Conservation (phyloP, 2,113 vertebrate genomes). For the Riparia riparia region DNA sequence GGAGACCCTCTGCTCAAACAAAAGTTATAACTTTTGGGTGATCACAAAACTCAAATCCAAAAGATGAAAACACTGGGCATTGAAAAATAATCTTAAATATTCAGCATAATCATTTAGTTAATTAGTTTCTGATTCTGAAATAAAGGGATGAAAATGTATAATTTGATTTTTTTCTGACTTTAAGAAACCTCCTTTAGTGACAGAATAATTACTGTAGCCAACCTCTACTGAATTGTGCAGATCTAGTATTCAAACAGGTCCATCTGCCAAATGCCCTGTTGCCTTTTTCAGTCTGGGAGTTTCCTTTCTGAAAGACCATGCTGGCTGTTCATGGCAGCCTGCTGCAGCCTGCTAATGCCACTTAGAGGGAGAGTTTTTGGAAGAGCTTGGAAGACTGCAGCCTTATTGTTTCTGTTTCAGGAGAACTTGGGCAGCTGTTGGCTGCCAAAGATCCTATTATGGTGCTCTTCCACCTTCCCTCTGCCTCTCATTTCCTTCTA, state of each 20-base stretch:
- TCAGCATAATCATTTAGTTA: neutral
- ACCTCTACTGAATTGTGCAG: neutral
- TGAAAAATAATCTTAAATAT: neutral
- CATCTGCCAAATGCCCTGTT: slow-evolving; percentile 47
- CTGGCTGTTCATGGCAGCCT: neutral
- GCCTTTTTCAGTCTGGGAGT: slow-evolving; percentile 48
- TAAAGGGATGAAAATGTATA: neutral
- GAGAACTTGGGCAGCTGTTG: slow-evolving; percentile 47
- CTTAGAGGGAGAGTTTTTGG: slow-evolving; percentile 53
- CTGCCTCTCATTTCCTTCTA: slow-evolving; percentile 42
- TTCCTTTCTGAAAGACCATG: slow-evolving; percentile 49
- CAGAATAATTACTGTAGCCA: neutral
- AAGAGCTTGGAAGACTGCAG: neutral
- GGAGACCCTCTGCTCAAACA: slow-evolving; percentile 10
- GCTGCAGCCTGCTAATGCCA: slow-evolving; percentile 37
- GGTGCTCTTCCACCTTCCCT: slow-evolving; percentile 56
- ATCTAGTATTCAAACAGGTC: slow-evolving; percentile 14
- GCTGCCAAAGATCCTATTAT: slow-evolving; percentile 60
- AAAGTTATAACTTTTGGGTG: neutral
- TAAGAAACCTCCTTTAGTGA: neutral
- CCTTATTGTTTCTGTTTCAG: slow-evolving; percentile 64
- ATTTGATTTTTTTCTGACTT: neutral
- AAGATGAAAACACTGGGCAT: neutral
- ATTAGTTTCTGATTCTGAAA: neutral
- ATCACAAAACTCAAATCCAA: neutral